A percentile compares a stretch with the other conserved stretches of the same genome.
These are phyloP conservation scores for Acleris holmiana DNA, from an alignment of 2,888 invertebrate species.

Conservation along the genomic window DNA sequence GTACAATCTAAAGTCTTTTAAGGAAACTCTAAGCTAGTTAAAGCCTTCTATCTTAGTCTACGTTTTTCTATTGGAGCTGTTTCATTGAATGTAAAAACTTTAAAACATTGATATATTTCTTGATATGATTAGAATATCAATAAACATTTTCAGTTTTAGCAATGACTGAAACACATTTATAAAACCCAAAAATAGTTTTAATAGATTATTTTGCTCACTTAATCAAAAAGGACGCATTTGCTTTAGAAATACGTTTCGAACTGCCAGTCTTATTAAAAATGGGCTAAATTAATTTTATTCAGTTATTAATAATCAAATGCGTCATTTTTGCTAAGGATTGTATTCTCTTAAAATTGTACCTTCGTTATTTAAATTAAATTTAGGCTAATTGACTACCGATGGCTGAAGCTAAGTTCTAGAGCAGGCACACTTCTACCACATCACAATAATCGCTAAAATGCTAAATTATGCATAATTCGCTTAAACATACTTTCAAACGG, in stretches of 20 bases:
- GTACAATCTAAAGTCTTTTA: slow-evolving; percentile 80
- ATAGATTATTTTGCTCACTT: too few relatives aligned
- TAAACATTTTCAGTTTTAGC: neutral
- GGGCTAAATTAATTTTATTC: too few relatives aligned
- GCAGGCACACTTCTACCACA: slow-evolving; percentile 75
- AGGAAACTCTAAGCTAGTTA: slow-evolving; percentile 80
- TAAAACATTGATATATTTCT: neutral
- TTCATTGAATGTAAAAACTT: slow-evolving; percentile 1
- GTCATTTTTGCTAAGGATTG: too few relatives aligned
- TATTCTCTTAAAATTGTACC: too few relatives aligned
- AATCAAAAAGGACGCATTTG: too few relatives aligned
- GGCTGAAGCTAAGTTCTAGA: slow-evolving; percentile 44
- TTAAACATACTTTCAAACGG: neutral
- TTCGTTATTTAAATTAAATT: slow-evolving; percentile 2
- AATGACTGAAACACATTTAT: neutral
- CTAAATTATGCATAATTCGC: slow-evolving; percentile 54
- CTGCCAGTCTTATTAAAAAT: too few relatives aligned
- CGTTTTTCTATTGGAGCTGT: slow-evolving; percentile 41
- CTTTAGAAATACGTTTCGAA: too few relatives aligned
- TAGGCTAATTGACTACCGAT: slow-evolving; percentile 28
- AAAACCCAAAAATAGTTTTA: too few relatives aligned
- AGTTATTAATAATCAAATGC: too few relatives aligned
- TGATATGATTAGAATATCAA: too few relatives aligned
- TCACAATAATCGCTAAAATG: slow-evolving; percentile 63
- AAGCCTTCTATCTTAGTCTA: slow-evolving; percentile 76